Conservation (phyloP, 2,113 vertebrate genomes). For the Diglossa brunneiventris region DNA sequence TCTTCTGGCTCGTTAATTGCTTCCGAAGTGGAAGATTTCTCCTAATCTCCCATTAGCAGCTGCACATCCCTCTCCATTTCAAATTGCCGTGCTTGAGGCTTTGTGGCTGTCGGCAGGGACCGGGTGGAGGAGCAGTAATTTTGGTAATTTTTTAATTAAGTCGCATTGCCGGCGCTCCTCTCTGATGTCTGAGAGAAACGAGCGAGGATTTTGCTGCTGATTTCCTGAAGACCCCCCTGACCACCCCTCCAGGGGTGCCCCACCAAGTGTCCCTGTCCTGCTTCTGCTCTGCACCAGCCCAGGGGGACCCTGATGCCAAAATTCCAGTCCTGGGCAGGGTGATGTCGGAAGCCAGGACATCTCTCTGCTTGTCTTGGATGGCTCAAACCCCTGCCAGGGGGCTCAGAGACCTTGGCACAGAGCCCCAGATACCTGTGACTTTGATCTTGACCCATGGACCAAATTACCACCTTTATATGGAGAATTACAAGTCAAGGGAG, state of each 20-base stretch:
- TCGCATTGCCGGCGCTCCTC: not conserved
- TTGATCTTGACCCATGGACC: too few relatives aligned
- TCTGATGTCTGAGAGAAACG: not conserved
- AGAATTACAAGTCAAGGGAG: too few relatives aligned
- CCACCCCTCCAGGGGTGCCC: accelerated
- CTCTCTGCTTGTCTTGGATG: too few relatives aligned
- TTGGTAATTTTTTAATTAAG: constrained; percentile 47
- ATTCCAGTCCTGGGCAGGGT: accelerated
- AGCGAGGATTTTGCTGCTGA: not conserved
- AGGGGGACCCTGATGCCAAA: not conserved
- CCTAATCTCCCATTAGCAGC: constrained; percentile 27
- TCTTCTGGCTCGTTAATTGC: constrained; percentile 36
- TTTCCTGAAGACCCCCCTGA: not conserved
- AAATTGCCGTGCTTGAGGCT: not conserved
- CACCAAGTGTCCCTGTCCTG: accelerated
- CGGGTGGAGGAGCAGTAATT: not conserved
- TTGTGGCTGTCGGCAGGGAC: not conserved
- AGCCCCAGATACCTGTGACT: too few relatives aligned
- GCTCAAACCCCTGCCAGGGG: too few relatives aligned
- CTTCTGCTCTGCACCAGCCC: accelerated
- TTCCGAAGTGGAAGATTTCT: constrained; percentile 18
- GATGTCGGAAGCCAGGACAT: too few relatives aligned
- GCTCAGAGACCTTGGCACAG: too few relatives aligned
- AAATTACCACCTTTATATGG: too few relatives aligned
- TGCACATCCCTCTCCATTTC: not conserved